These are phyloP conservation scores for Drosophila obscura DNA, from an alignment of 1,140 invertebrate genomes.

Conservation along the genomic window DNA sequence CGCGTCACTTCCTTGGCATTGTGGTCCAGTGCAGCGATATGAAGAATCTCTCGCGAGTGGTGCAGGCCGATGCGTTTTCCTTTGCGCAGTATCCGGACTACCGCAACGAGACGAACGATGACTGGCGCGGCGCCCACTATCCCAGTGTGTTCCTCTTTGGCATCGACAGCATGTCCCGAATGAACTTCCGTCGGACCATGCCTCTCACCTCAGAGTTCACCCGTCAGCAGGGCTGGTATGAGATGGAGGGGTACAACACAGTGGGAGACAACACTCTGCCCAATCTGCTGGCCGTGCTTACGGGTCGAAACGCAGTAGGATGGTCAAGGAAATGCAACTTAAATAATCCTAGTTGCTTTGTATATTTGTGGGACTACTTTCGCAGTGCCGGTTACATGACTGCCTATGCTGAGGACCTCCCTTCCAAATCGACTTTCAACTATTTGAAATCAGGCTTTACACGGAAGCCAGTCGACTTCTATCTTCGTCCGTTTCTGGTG, in stretches of 20 bases:
- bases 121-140: conserved; percentile 55
- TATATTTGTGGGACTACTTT: conserved; percentile 91
- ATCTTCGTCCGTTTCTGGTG: conserved; percentile 89
- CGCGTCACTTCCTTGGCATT: conserved; percentile 17
- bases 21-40: conserved; percentile 16
- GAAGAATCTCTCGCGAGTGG: background rate
- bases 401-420: conserved; percentile 90
- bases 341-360: conserved; percentile 83
- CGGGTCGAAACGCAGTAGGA: conserved; percentile 85
- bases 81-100: conserved; percentile 21
- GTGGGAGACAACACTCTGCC: conserved; percentile 91
- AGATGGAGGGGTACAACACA: conserved; percentile 67
- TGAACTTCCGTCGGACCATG: conserved; percentile 53
- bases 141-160: conserved; percentile 37
- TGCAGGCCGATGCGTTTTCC: conserved; percentile 45
- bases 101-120: conserved; percentile 6
- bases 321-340: conserved; percentile 84
- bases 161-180: conserved; percentile 30
- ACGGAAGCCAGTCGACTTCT: conserved; percentile 91
- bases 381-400: conserved; percentile 89
- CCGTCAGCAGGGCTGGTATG: conserved; percentile 28
- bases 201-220: conserved; percentile 36
- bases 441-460: conserved; percentile 90
- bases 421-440: conserved; percentile 90
- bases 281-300: conserved; percentile 90